Evolutionary conservation across 1,140 invertebrate genomes (phyloP).

Genomic region (Drosophila orena): DNA sequence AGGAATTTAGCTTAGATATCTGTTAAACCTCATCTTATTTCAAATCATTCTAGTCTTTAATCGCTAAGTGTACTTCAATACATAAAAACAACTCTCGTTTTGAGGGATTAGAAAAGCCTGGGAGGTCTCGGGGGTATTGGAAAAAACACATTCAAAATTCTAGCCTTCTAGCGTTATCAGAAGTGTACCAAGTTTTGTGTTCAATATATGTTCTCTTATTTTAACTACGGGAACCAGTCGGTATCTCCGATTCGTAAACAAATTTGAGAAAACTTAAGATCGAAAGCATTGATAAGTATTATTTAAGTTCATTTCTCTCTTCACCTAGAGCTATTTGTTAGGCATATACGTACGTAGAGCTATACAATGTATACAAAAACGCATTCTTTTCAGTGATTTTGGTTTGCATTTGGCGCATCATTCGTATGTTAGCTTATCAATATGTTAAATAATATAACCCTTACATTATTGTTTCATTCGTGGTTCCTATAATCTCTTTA

Average conservation of each 20-base stretch:
- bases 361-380: conserved; percentile 63
- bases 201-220: conserved; percentile 58
- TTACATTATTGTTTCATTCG: conserved; percentile 64
- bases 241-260: conserved; percentile 56
- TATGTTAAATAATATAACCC: conserved; percentile 48
- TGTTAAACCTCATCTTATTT: conserved; percentile 73
- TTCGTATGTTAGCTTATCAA: conserved; percentile 68
- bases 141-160: conserved; percentile 42
- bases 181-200: conserved; percentile 29
- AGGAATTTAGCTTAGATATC: conserved; percentile 83
- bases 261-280: conserved; percentile 61
- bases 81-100: conserved; percentile 42
- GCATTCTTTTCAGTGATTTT: conserved; percentile 46
- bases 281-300: conserved; percentile 43
- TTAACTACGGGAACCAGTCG: conserved; percentile 80
- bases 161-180: conserved; percentile 32
- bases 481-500: conserved; percentile 16
- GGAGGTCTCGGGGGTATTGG: neutral
- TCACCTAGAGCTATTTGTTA: conserved; percentile 44
- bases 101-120: conserved; percentile 25
- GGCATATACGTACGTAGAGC: conserved; percentile 35
- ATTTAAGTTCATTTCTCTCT: conserved; percentile 23
- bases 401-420: conserved; percentile 72
- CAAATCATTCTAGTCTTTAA: conserved; percentile 82
- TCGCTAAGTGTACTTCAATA: conserved; percentile 65